Base-by-base conservation (phyloP, 1,140 invertebrate genomes). In the Antheraea pernyi region DNA sequence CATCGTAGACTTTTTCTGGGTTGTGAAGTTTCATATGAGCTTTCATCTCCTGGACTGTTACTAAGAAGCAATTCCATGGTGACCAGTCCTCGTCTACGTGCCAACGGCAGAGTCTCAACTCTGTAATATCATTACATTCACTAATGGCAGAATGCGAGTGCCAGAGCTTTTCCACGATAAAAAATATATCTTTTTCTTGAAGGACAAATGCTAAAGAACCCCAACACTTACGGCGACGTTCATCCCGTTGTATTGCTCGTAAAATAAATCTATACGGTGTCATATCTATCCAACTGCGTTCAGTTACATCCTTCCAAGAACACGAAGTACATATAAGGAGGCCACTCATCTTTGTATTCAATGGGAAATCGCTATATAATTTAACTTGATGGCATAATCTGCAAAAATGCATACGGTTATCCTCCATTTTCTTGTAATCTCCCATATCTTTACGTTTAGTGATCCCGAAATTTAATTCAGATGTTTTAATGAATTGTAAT, bases 51-150 rank as follows among this genome's bases (percentile, higher is more conserved):
- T 95, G 93, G 0, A 93, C 82, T 0, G 95, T 96, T 0, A 96
- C 83, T 19, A 96, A 80, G 66, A 96, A 93, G 75, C 95, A 96
- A 78, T 96, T 96, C 95, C 95, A 96, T 0, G 95, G 95, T 9
- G 94, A 93, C 95, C 95, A 96, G 58, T 94, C 94, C 46, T 93
- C 79, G 6, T 94, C 74, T 1, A 88, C 85, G 46, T 93, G 81
- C 92, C 95, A 96, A 13, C 95, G 87, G 36, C 93, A 93, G 19
- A 96, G 76, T 58, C 94, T 87, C 59, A 96, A 78, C 30, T 93
- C 81, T 7, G 93, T 93, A 13, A 95, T 80, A 73, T 96, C 94
- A 18, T 79, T 78, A 42, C 89, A 92, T 75, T 95, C 95, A 67
- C 94, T 95, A 9, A 96, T 86, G 2, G 93, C 93, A 0, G 95